These are phyloP conservation scores for Linnaemya vulpina DNA, from an alignment of 2,888 invertebrate genomes.

Conservation along the genomic window DNA sequence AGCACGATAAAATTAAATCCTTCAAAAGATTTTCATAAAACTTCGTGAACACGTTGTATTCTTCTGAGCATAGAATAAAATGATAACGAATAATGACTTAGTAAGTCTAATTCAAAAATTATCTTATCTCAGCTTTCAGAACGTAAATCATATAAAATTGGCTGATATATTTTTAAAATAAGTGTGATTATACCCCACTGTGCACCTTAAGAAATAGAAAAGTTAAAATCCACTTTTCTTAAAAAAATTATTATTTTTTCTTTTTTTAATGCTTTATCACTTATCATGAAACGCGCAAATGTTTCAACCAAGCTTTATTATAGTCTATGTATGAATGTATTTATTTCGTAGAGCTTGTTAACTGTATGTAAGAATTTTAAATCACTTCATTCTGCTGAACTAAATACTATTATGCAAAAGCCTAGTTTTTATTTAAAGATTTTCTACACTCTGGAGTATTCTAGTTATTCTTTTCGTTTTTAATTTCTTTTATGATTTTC, in stretches of 20 bases:
- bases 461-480: conserved; percentile 13
- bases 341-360: conserved; percentile 33
- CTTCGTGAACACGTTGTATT: too few relatives aligned
- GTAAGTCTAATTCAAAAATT: too few relatives aligned
- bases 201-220: not conserved
- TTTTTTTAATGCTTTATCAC: conserved; percentile 47
- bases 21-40: too few relatives aligned
- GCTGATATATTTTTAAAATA: not conserved
- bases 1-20: too few relatives aligned
- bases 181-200: not conserved
- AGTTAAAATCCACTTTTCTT: conserved; percentile 21
- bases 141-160: not conserved
- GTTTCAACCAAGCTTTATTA: conserved; percentile 17
- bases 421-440: conserved; percentile 22
- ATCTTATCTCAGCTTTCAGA: too few relatives aligned
- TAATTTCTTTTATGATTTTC: conserved; percentile 45
- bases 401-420: conserved; percentile 19
- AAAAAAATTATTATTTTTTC: not conserved
- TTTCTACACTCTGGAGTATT: not conserved
- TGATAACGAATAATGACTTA: too few relatives aligned
- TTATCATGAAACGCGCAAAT: conserved; percentile 16
- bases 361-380: conserved; percentile 24
- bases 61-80: too few relatives aligned
- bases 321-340: conserved; percentile 11
- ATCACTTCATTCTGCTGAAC: conserved; percentile 23